Evolutionary conservation across 2,113 vertebrate genomes (phyloP).

Genomic region (Malaclemys terrapin): DNA sequence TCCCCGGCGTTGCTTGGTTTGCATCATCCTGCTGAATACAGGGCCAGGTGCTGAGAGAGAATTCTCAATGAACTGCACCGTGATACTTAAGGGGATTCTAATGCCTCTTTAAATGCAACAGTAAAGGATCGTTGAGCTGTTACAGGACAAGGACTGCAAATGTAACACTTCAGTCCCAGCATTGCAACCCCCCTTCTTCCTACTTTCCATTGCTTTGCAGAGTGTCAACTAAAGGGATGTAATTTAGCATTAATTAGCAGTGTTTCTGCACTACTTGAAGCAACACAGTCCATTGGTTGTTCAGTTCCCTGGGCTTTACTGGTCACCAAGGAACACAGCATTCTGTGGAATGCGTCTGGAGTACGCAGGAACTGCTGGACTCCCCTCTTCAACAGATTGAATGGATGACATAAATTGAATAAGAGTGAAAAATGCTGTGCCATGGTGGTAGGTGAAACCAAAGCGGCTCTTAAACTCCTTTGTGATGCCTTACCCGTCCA

Average conservation of each 20-base stretch:
- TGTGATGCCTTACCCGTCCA: conserved; percentile 31
- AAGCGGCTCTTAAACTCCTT: conserved; percentile 19
- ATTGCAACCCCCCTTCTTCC: neutral
- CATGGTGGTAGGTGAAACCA: conserved; percentile 20
- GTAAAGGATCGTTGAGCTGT: neutral
- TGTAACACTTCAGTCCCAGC: neutral
- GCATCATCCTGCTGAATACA: neutral
- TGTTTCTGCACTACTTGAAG: conserved; percentile 5
- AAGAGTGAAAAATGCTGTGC: conserved; percentile 41
- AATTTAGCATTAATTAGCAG: neutral
- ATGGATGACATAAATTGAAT: conserved; percentile 42
- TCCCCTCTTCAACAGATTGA: conserved; percentile 47
- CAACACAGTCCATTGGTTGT: neutral
- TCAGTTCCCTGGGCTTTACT: conserved; percentile 50
- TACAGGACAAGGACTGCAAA: neutral
- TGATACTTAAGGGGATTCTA: neutral
- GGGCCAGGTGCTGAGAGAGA: neutral
- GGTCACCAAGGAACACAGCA: conserved; percentile 21
- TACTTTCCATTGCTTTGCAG: neutral
- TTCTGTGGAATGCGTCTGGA: conserved; percentile 51
- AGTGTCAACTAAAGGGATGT: neutral
- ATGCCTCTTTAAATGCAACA: neutral
- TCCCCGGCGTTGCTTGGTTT: conserved; percentile 13
- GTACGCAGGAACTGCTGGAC: conserved; percentile 1
- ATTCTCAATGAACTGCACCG: neutral